phyloP scores from a whole-genome alignment of 2,797 vertebrate genomes.

The Hozukius guyotensis region DNA sequence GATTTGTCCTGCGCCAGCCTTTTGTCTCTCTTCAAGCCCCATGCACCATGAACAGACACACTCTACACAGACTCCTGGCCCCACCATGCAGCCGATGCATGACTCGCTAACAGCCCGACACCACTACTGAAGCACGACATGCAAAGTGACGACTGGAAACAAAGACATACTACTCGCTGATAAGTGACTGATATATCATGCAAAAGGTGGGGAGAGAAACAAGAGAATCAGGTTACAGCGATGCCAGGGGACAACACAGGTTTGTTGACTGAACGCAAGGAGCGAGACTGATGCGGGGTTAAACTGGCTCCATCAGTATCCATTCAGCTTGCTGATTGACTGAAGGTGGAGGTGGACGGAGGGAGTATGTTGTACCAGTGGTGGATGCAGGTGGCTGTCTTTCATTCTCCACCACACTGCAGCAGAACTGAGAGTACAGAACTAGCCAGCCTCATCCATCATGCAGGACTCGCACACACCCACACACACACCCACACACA shows the following conservation, averaged over 20 bases:
- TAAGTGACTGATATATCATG: conserved; percentile 63
- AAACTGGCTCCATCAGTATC: conserved; percentile 65
- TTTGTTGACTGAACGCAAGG: conserved; percentile 42
- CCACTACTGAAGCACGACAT: conserved; percentile 66
- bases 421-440: conserved; percentile 53
- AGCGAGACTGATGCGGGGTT: conserved; percentile 58
- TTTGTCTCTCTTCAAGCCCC: conserved; percentile 68
- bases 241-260: conserved; percentile 47
- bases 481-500: conserved; percentile 5
- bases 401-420: conserved; percentile 66
- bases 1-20: conserved; percentile 60
- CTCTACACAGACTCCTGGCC: conserved; percentile 33
- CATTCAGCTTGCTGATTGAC: conserved; percentile 79
- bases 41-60: conserved; percentile 69
- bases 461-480: conserved; percentile 64
- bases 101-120: conserved; percentile 50
- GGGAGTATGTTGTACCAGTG: conserved; percentile 49
- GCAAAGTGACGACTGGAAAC: conserved; percentile 62
- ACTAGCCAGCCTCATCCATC: conserved; percentile 66
- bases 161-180: conserved; percentile 39
- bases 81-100: conserved; percentile 67
- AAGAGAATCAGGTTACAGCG: conserved; percentile 43
- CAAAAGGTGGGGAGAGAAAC: conserved; percentile 48
- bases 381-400: conserved; percentile 69
- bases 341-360: conserved; percentile 59